These are phyloP conservation scores for Mesorhabditis spiculigera DNA, from an alignment of 2,888 invertebrate species.

Conservation along the genomic window DNA sequence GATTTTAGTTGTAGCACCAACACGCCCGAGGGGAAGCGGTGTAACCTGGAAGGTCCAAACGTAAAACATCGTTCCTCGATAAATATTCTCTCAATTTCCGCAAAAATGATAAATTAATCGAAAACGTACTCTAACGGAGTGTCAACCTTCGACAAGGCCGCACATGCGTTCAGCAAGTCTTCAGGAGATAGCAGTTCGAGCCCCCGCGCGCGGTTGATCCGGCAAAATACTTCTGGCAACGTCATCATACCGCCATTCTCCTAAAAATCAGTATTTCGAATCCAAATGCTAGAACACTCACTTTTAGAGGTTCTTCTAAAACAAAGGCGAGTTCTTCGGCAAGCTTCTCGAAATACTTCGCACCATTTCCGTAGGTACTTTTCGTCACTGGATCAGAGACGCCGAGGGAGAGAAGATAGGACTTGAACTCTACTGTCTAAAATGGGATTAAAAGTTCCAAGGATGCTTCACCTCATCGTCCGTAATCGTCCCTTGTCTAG, in stretches of 20 bases:
- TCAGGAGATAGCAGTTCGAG: constrained; percentile 92
- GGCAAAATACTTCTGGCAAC: constrained; percentile 90
- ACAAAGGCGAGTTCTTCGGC: constrained; percentile 81
- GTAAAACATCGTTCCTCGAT: background rate
- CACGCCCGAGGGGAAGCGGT: constrained; percentile 88
- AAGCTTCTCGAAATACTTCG: constrained; percentile 77
- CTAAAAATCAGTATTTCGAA: constrained; percentile 60
- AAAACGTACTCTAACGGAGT: constrained; percentile 60
- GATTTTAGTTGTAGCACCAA: constrained; percentile 82
- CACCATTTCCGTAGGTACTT: constrained; percentile 80
- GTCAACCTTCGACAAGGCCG: constrained; percentile 58
- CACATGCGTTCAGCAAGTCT: constrained; percentile 87
- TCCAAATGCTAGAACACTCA: constrained; percentile 56
- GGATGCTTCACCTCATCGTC: constrained; percentile 73
- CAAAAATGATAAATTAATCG: background rate
- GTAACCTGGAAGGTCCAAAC: constrained; percentile 65
- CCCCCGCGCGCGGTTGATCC: constrained; percentile 92
- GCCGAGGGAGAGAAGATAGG: constrained; percentile 90
- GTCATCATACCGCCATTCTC: constrained; percentile 94
- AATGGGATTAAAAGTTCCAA: background rate
- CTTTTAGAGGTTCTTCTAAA: constrained; percentile 77
- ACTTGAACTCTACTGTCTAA: constrained; percentile 87
- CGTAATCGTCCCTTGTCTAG: constrained; percentile 88
- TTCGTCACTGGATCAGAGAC: constrained; percentile 96
- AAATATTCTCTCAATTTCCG: background rate